Evolutionary conservation across 2,888 invertebrate genomes (phyloP), one percentile per base, ranked within the genome.

Genomic region (Chironomus tentans): DNA sequence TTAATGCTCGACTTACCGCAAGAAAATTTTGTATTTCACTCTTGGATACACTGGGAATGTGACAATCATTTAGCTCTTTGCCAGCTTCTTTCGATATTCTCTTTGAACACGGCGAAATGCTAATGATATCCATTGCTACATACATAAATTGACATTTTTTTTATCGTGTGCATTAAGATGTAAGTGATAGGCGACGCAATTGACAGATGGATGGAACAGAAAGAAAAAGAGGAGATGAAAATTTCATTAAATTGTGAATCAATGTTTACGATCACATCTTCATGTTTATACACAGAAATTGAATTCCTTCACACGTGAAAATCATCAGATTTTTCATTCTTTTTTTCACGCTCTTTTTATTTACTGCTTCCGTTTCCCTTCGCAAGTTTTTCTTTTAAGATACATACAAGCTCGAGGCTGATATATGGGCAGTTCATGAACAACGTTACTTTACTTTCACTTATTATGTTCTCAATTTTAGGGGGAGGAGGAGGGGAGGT

Each of bases 11-110:
- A 71, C 71, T 71, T 22, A 71, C 71, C 50, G 71, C 21, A 6
- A 71, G 18, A 24, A 71, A 71, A 28, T 56, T 71, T 24, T 71
- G 71, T 24, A 71, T 50, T 56, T 71, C 71, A 56, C 71, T 24
- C n/a, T 71, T 71, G 6, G 71, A 71, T 7, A 71, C 71, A 22
- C 22, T 48, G 22, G 71, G 71, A 50, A 50, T 71, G 10, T 71
- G 24, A 13, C 56, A 13, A 22, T 18, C n/a, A 56, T 56, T 38
- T 38, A 38, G 38, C 38, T 38, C 38, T 2, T 38, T 38, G 38
- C 38, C 38, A 38, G 38, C 56, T 18, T 18, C 56, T 4, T 56
- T 18, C 7, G 15, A 56, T 56, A 15, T 56, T 56, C 56, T n/a
- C 15, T 71, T 71, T 24, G 56, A 13, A 15, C 71, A 71, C 5